Base-by-base conservation (phyloP, 1,140 invertebrate species). In the Drosophila pseudoananassae region DNA sequence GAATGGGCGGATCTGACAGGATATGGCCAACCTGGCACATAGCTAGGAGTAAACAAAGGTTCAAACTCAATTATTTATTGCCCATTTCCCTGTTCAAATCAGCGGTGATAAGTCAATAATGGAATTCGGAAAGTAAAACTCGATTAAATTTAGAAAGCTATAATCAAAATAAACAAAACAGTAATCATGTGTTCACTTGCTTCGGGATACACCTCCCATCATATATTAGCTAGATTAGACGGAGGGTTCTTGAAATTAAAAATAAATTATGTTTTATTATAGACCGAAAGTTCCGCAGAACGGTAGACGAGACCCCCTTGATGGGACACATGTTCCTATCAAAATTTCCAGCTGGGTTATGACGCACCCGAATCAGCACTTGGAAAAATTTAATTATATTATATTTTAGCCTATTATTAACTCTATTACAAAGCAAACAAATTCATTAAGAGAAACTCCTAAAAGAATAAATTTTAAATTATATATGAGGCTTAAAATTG, bases 251-350 rank as follows among this genome's bases (percentile, higher is more conserved):
- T 55, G 54, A 17, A 66, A 68, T 47, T 69, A 69, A 68, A 69
- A 47, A 68, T 55, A 69, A 69, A 55, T 65, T 69, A 69, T 69
- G 40, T 54, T 69, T 69, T 47, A 68, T 68, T 47, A 17, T 10
- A 14, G 23, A 12, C 17, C 1, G 6, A 27, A 8, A 23, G 50
- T 66, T 55, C 50, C 49, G 49, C n/a, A 17, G 15, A 38, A 17
- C 8, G 12, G 0, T 14, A 47, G 31, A 25, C 40, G 12, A 47
- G 65, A 69, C 65, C 65, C 65, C 65, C 65, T 29, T 14, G 50
- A 46, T 38, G 47, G 12, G 46, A 31, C 38, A 50, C 27, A 1
- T 4, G 15, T 3, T 27, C 12, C 47, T 38, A 65, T 68, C 59
- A 17, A 29, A 20, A 36, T 5, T 29, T 10, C 6, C 65, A 68